phyloP scores from a whole-genome alignment of 2,113 vertebrate genomes.

The Sorex fumeus region DNA sequence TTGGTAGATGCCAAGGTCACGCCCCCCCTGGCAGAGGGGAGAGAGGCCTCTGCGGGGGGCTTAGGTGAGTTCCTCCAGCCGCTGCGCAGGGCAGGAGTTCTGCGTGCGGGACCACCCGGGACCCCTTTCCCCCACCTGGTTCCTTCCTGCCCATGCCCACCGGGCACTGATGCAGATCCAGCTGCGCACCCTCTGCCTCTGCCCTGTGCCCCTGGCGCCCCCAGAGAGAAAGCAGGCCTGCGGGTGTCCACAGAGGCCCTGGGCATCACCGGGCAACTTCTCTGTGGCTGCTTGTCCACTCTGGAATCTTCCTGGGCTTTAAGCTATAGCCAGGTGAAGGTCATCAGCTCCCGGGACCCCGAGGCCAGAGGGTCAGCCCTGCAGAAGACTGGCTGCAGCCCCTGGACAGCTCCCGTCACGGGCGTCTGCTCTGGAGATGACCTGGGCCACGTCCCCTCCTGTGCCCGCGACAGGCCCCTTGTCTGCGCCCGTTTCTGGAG shows the following conservation, averaged over 20 bases:
- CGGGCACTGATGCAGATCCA: too few species aligned
- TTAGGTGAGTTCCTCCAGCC: neutral
- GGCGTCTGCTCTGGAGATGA: too few species aligned
- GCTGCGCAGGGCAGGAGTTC: neutral
- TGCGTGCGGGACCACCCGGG: neutral
- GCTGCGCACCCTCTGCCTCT: too few species aligned
- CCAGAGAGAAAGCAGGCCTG: too few species aligned
- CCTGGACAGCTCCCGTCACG: too few species aligned
- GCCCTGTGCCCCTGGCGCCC: too few species aligned
- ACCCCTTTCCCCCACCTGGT: neutral
- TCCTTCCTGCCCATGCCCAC: too few species aligned
- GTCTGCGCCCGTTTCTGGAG: neutral
- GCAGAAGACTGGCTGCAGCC: too few species aligned
- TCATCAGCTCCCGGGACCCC: neutral
- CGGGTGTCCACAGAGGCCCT: too few species aligned
- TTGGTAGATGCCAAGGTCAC: too few species aligned
- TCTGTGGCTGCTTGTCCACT: neutral
- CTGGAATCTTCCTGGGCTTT: neutral
- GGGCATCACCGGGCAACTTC: neutral
- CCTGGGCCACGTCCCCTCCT: neutral
- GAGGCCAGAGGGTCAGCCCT: too few species aligned
- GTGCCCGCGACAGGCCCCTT: accelerated
- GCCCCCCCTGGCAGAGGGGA: neutral
- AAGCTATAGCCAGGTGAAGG: neutral
- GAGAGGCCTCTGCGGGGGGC: neutral